Percentiles rank a stretch among this genome's conserved stretches.
Evolutionary conservation across 2,888 invertebrate genomes (phyloP).

Genomic region (Patella ulyssiponensis): DNA sequence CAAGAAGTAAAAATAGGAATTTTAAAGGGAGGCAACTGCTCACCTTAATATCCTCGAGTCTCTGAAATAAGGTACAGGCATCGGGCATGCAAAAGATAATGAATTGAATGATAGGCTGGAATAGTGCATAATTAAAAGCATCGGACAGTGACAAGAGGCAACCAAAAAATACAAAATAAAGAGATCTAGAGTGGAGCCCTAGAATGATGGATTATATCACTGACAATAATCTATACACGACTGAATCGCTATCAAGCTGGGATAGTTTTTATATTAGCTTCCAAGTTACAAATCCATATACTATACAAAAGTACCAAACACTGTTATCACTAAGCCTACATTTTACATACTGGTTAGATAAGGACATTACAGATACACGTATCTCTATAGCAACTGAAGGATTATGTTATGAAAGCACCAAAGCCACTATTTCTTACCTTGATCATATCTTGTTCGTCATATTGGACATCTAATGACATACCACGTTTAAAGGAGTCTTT

Average conservation of each 20-base stretch:
- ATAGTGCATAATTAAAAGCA: constrained; percentile 27
- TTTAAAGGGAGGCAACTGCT: constrained; percentile 19
- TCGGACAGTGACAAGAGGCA: constrained; percentile 2
- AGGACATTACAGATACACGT: too few species aligned
- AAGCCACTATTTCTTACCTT: constrained; percentile 76
- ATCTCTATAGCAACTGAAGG: too few species aligned
- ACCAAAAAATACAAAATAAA: constrained; percentile 3
- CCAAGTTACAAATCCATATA: too few species aligned
- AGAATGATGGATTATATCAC: too few species aligned
- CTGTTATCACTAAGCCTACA: too few species aligned
- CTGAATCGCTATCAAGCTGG: too few species aligned
- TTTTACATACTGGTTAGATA: too few species aligned
- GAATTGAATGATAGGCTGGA: constrained; percentile 13
- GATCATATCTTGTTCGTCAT: constrained; percentile 80
- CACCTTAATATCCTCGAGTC: constrained; percentile 44
- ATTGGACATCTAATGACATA: constrained; percentile 76
- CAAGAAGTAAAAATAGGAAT: constrained; percentile 3
- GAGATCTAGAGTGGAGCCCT: too few species aligned
- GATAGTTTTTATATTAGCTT: too few species aligned
- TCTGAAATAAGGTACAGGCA: constrained; percentile 36
- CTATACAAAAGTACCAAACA: too few species aligned
- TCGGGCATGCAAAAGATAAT: constrained; percentile 34
- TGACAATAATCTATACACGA: too few species aligned
- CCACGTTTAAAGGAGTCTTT: constrained; percentile 82
- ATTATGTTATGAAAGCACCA: background rate